Percentiles rank a stretch among this genome's conserved stretches.
phyloP scores from a whole-genome alignment of 2,113 vertebrate species.

The Phalacrocorax carbo region DNA sequence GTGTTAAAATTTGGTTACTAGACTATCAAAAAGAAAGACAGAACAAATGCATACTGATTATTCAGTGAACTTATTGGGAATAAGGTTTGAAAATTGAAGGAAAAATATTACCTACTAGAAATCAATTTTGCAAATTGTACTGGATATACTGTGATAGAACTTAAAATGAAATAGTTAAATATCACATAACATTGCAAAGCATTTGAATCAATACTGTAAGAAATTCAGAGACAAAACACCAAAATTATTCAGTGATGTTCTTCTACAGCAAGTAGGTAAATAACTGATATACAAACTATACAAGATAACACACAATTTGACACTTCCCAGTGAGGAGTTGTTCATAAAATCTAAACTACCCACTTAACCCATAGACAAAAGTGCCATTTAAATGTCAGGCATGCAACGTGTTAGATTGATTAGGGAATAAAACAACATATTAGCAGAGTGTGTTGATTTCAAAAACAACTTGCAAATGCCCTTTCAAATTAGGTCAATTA shows the following conservation, averaged over 20 bases:
- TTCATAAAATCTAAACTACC: not conserved
- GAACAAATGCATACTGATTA: not conserved
- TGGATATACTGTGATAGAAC: not conserved
- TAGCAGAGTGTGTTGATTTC: not conserved
- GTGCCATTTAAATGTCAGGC: constrained; percentile 41
- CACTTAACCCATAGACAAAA: not conserved
- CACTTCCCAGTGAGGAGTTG: not conserved
- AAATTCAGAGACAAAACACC: not conserved
- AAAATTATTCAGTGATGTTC: not conserved
- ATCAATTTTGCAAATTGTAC: not conserved
- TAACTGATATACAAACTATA: not conserved
- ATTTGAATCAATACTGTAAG: not conserved
- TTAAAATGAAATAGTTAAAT: not conserved
- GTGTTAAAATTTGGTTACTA: not conserved
- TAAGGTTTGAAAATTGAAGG: not conserved
- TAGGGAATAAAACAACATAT: not conserved
- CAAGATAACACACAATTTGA: not conserved
- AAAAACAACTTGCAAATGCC: not conserved
- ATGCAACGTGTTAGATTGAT: not conserved
- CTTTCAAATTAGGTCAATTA: not conserved
- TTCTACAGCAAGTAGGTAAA: not conserved
- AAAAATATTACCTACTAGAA: not conserved
- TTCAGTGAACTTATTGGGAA: not conserved
- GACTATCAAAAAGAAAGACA: not conserved
- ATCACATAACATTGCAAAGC: not conserved